phyloP scores from a whole-genome alignment of 2,888 invertebrate species.

The Ichneumon xanthorius region DNA sequence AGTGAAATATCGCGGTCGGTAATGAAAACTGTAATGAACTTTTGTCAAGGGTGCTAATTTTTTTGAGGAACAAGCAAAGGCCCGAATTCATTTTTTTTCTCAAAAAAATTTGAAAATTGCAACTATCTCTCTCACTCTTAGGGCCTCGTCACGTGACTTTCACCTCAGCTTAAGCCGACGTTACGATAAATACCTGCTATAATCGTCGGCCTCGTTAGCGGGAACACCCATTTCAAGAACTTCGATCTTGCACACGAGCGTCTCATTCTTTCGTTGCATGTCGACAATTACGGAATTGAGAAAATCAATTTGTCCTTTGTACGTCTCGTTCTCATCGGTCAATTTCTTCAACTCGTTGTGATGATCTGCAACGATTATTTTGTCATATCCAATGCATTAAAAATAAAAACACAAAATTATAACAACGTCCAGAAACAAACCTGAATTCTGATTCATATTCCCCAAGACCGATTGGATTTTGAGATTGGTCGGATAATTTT shows the following conservation, averaged over 20 bases:
- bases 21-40: too few species aligned
- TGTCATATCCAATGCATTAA: slow-evolving; percentile 41
- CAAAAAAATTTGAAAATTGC: too few species aligned
- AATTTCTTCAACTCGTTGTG: slow-evolving; percentile 77
- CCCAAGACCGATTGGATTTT: slow-evolving; percentile 71
- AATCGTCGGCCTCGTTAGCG: slow-evolving; percentile 85
- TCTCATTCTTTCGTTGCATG: slow-evolving; percentile 96
- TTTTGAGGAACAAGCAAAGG: too few species aligned
- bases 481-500: slow-evolving; percentile 63
- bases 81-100: too few species aligned
- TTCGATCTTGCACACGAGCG: slow-evolving; percentile 91
- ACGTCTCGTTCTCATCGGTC: slow-evolving; percentile 88
- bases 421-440: slow-evolving; percentile 65
- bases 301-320: slow-evolving; percentile 93
- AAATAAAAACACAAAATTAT: slow-evolving; percentile 45
- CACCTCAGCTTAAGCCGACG: not conserved
- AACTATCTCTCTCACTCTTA: too few species aligned
- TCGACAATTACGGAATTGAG: slow-evolving; percentile 98
- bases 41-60: too few species aligned
- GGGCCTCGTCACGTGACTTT: too few species aligned
- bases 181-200: slow-evolving; percentile 83
- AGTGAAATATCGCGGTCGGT: too few species aligned
- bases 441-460: slow-evolving; percentile 74
- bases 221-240: slow-evolving; percentile 90
- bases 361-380: slow-evolving; percentile 53